Base-by-base conservation (phyloP, 2,113 vertebrate species). In the Corydoras maculifer region DNA sequence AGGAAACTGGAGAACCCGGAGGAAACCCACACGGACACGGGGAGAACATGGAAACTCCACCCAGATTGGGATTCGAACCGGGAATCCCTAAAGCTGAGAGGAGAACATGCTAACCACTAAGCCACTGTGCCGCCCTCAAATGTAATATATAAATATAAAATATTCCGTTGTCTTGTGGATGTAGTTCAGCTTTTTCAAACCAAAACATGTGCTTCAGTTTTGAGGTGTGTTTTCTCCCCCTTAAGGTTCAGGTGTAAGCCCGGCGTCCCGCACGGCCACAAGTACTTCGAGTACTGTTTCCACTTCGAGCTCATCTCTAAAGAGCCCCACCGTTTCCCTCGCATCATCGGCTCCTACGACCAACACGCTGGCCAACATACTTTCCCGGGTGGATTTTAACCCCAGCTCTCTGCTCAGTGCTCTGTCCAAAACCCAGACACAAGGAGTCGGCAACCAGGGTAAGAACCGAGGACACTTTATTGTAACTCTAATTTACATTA, bases 341-440 rank as follows among this genome's bases (percentile, higher is more conserved):
- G 79, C 88, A 3, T 63, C 69, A 12, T 80, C 67, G 72, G 85
- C 80, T 73, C 91, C 81, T 79, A 90, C 84, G 29, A 50, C 84
- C 0, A 92, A 88, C 60, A 91, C 95, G 0, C 82, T 97, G 78
- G 92, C 92, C 30, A 95, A 90, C 74, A 90, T 98, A 48, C 89
- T 99, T 54, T 96, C 97, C 29, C 93, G 94, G 68, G 94, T 97
- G 57, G 96, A 98, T 58, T 86, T 97, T 82, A 96, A 88, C 78
- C 91, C 94, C 0, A 90, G 92, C 78, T 92, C 92, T 57, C 90
- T 99, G 78, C 82, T 98, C 14, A 92, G 91, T 0, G 94, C 91
- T 31, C 91, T 98, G 75, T 94, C 95, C 78, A 98, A 96, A 90
- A 93, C 91, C 29, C 93, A 96, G 82, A 82, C 88, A 1, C 90